A percentile compares a stretch with the other conserved stretches of the same genome.
Conservation (phyloP, 2,888 invertebrate species). For the Chrysomela aeneicollis region DNA sequence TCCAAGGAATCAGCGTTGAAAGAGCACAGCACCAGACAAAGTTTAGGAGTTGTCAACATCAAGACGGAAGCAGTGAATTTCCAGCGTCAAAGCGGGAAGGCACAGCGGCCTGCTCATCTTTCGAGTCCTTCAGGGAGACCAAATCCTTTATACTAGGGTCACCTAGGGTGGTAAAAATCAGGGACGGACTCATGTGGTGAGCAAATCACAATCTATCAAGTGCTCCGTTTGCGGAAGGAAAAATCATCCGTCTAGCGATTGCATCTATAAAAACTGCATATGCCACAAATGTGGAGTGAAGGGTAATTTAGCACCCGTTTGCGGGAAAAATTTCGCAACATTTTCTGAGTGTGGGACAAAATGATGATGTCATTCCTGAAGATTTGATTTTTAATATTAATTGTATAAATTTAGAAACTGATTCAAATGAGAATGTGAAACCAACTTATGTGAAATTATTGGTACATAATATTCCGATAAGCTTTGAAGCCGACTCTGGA, state of each 20-base stretch:
- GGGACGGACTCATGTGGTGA: conserved; percentile 11
- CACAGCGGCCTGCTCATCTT: neutral
- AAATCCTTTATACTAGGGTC: no score
- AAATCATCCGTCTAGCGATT: conserved; percentile 20
- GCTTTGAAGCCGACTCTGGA: conserved; percentile 1
- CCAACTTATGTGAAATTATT: neutral
- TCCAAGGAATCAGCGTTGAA: conserved; percentile 26
- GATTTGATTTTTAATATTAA: neutral
- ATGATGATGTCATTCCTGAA: neutral
- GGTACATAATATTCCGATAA: conserved; percentile 4
- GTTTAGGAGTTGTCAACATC: conserved; percentile 4
- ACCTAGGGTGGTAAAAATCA: conserved; percentile 8
- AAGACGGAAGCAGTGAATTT: conserved; percentile 14
- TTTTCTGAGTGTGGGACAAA: neutral
- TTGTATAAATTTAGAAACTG: neutral
- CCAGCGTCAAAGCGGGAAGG: neutral
- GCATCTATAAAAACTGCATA: conserved; percentile 2
- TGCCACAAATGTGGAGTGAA: conserved; percentile 10
- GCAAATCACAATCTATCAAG: neutral
- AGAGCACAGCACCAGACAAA: conserved; percentile 17
- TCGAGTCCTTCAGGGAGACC: no score
- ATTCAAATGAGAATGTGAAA: neutral
- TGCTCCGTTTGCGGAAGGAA: conserved; percentile 21
- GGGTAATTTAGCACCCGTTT: neutral
- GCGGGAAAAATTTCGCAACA: neutral